Evolutionary conservation across 2,113 vertebrate species (phyloP), one percentile per base, ranked within the genome.

Genomic region (Lontra canadensis): DNA sequence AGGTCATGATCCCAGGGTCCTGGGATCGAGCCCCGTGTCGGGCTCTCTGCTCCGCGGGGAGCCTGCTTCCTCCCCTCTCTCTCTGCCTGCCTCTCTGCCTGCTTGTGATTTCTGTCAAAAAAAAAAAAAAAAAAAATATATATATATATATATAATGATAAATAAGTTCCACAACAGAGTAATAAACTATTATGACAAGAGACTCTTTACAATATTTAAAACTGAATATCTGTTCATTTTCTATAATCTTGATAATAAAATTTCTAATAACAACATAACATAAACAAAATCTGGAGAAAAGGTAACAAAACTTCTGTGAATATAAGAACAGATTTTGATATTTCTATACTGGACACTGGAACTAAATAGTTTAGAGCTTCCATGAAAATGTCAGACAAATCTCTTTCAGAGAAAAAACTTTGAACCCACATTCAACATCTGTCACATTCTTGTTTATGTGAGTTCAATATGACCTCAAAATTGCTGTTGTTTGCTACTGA

Each of bases 281-380:
- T 80, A 79, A 91, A 47, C 31, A 93, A n/a, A 82, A 94, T 55
- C 42, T 97, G 18, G 39, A 78, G 26, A 92, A 96, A 90, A 88
- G 92, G 10, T 61, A 88, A 88, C 17, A 25, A 87, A 84, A 88
- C 2, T 61, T 88, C 39, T 83, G 42, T 90, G 84, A 93, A 67
- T 44, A 65, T 0, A 87, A 52, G 39, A 74, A 55, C 18, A 81
- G 7, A 82, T 82, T 95, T 52, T 36, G 4, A 1, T 67, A 76
- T 67, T 93, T 79, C 31, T 91, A 59, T 47, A 74, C 0, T 42
- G 1, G 1, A 84, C 73, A 67, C 4, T 57, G 42, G 31, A 59
- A 92, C 12, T 69, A 6, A 96, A 88, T 1, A 88, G 17, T 57
- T 67, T 67, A 81, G 25, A 81, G 29, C 39, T 79, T 95, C 26